Percentiles rank a stretch among this genome's conserved stretches.
phyloP scores from a whole-genome alignment of 2,113 vertebrate genomes.

The Gasterosteus aculeatus region DNA sequence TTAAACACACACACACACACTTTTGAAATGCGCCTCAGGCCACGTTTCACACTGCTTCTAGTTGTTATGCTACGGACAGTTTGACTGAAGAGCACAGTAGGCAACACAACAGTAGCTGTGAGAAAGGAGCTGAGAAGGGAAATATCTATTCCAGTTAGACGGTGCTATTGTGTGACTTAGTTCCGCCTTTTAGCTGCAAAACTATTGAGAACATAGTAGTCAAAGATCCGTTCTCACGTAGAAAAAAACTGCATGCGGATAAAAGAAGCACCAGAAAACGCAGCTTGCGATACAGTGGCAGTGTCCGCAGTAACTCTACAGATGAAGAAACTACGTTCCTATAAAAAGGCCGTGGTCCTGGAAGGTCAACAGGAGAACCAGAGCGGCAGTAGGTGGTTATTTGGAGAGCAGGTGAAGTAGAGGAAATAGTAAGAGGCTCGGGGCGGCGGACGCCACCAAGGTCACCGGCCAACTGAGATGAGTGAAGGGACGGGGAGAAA shows the following conservation, averaged over 20 bases:
- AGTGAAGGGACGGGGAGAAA: conserved; percentile 11
- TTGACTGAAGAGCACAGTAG: neutral
- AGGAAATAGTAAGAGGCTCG: neutral
- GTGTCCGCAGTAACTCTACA: neutral
- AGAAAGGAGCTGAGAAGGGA: no score
- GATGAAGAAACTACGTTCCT: neutral
- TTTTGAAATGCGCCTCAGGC: neutral
- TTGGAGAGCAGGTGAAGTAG: neutral
- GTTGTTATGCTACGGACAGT: neutral
- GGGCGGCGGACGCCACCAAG: conserved; percentile 4
- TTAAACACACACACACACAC: conserved; percentile 6
- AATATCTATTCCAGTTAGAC: neutral
- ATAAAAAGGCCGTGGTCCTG: neutral
- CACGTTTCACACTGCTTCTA: neutral
- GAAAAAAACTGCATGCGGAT: neutral
- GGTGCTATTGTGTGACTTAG: neutral
- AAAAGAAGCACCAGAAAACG: neutral
- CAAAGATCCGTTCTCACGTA: no score
- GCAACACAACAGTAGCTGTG: neutral
- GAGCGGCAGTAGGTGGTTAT: neutral
- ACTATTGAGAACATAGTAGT: no score
- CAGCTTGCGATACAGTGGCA: neutral
- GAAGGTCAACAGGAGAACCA: no score
- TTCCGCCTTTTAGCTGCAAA: neutral
- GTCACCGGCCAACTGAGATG: neutral